These are phyloP conservation scores for Slavum lentiscoides DNA, from an alignment of 2,888 invertebrate genomes.

Conservation along the genomic window DNA sequence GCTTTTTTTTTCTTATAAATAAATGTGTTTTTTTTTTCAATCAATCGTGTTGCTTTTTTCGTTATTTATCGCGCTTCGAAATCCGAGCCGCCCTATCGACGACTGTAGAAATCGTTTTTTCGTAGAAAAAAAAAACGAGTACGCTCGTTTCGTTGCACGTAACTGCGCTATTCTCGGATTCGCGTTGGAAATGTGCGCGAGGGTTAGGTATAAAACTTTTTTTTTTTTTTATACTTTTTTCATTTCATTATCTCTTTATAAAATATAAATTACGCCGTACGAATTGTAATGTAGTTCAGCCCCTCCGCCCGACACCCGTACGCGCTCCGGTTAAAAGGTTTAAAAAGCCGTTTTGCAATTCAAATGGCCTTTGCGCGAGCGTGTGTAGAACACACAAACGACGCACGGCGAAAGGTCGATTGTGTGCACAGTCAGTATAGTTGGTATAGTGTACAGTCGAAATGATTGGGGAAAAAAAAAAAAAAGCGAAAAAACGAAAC, in stretches of 20 bases:
- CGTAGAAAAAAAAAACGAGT: no score
- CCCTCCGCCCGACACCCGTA: not conserved
- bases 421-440: not conserved
- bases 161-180: no score
- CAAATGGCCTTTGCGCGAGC: slow-evolving; percentile 3
- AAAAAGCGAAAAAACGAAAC: no score
- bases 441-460: not conserved
- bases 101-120: not conserved
- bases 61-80: no score
- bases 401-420: slow-evolving; percentile 16
- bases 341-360: slow-evolving; percentile 39
- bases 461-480: not conserved
- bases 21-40: no score
- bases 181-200: no score
- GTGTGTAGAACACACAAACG: no score
- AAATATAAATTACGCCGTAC: slow-evolving; percentile 24
- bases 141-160: no score
- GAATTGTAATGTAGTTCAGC: not conserved
- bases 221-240: not conserved
- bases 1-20: no score
- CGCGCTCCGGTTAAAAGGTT: slow-evolving; percentile 17
- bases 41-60: no score
- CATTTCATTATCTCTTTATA: not conserved
- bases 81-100: no score
- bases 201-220: not conserved